phyloP scores from a whole-genome alignment of 2,888 invertebrate species.

The Iphiclides podalirius region DNA sequence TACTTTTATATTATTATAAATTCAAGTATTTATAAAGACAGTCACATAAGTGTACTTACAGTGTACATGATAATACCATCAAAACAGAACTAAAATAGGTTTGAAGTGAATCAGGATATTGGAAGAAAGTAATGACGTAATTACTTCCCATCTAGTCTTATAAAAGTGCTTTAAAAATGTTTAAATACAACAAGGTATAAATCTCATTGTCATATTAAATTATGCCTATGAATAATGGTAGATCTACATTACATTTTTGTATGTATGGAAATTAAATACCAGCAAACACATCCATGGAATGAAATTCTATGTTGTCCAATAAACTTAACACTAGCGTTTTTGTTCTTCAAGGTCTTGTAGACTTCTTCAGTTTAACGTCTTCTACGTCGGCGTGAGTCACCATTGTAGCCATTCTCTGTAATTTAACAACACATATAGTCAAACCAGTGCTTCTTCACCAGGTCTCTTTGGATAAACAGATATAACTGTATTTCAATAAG shows the following conservation, averaged over 20 bases:
- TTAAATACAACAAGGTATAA: constrained; percentile 3
- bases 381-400: constrained; percentile 71
- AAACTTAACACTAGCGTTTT: constrained; percentile 25
- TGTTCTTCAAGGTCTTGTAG: constrained; percentile 27
- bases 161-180: constrained; percentile 4
- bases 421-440: constrained; percentile 39
- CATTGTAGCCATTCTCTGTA: constrained; percentile 74
- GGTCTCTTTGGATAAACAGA: constrained; percentile 6
- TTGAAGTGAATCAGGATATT: constrained; percentile 5
- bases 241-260: constrained; percentile 1
- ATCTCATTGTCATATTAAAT: background rate
- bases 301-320: constrained; percentile 40
- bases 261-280: constrained; percentile 10
- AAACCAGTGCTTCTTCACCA: background rate
- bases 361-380: constrained; percentile 55
- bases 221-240: constrained; percentile 1
- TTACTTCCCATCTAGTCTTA: constrained; percentile 2
- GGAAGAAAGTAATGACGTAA: constrained; percentile 2
- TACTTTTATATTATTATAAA: constrained; percentile 21
- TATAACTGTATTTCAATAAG: constrained; percentile 9
- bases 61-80: constrained; percentile 15
- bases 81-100: constrained; percentile 14
- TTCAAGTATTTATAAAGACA: constrained; percentile 20
- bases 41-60: constrained; percentile 19
- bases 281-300: constrained; percentile 46